phyloP scores from a whole-genome alignment of 2,888 invertebrate species.

The Theodoxus fluviatilis region DNA sequence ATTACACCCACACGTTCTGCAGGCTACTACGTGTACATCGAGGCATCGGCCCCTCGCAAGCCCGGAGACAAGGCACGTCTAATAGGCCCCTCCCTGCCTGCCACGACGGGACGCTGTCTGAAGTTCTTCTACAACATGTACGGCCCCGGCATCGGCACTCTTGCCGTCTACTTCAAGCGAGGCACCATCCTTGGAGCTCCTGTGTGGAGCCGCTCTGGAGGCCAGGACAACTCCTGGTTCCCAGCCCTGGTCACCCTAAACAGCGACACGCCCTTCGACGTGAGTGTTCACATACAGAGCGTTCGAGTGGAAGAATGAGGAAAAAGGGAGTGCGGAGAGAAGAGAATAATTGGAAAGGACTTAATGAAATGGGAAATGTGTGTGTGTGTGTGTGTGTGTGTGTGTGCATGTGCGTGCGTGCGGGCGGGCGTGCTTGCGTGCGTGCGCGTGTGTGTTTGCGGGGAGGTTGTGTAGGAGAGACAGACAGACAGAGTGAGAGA shows the following conservation, averaged over 20 bases:
- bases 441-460: too few relatives aligned
- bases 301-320: too few relatives aligned
- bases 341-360: too few relatives aligned
- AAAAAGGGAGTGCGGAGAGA: too few relatives aligned
- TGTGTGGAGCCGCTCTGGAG: constrained; percentile 48
- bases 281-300: too few relatives aligned
- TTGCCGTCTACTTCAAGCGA: constrained; percentile 41
- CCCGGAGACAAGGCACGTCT: constrained; percentile 46
- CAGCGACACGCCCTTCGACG: constrained; percentile 48
- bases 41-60: constrained; percentile 40
- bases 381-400: too few relatives aligned
- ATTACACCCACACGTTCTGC: neutral
- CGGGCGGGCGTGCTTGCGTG: too few relatives aligned
- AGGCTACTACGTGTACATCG: constrained; percentile 58
- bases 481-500: too few relatives aligned
- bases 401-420: too few relatives aligned
- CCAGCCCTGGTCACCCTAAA: constrained; percentile 45
- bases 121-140: constrained; percentile 59
- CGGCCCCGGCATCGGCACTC: constrained; percentile 47
- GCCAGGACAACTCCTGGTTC: constrained; percentile 53
- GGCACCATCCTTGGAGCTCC: constrained; percentile 35
- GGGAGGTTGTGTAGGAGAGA: too few relatives aligned
- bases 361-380: too few relatives aligned
- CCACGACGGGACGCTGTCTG: constrained; percentile 48
- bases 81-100: constrained; percentile 41